Evolutionary conservation across 2,797 vertebrate genomes (phyloP).

Genomic region (Acanthornis magna): DNA sequence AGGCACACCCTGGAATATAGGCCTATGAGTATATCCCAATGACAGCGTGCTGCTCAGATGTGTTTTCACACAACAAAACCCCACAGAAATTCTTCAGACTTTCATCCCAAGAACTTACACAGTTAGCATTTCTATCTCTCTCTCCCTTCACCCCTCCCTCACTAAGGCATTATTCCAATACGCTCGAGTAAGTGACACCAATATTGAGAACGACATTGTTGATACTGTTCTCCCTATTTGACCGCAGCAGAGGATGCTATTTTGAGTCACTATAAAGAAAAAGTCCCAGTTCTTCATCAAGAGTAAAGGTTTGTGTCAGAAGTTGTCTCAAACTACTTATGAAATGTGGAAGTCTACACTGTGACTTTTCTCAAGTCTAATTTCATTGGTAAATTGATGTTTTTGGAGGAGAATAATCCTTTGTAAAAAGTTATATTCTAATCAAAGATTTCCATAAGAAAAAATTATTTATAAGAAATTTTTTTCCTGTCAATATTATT

Average conservation of each 20-base stretch:
- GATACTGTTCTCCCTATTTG: not conserved
- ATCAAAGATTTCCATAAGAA: not conserved
- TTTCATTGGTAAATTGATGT: not conserved
- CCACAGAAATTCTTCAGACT: not conserved
- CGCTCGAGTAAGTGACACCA: not conserved
- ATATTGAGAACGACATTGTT: not conserved
- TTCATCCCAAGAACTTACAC: not conserved
- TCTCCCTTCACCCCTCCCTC: rapidly evolving
- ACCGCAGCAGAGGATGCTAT: not conserved
- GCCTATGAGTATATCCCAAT: not conserved
- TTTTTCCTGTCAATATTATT: not conserved
- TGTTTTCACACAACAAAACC: not conserved
- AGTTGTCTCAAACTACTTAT: not conserved
- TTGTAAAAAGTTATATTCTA: not conserved
- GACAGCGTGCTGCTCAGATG: not conserved
- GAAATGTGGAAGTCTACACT: not conserved
- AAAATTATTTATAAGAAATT: not conserved
- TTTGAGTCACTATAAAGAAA: not conserved
- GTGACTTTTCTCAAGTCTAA: not conserved
- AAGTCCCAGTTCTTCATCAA: not conserved
- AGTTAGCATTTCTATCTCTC: not conserved
- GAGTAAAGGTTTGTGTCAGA: not conserved
- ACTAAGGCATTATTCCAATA: not conserved
- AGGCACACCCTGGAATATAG: rapidly evolving
- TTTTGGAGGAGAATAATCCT: not conserved